These are phyloP conservation scores for Drosophila cyrtoloma DNA, from an alignment of 2,888 invertebrate species.

Conservation along the genomic window DNA sequence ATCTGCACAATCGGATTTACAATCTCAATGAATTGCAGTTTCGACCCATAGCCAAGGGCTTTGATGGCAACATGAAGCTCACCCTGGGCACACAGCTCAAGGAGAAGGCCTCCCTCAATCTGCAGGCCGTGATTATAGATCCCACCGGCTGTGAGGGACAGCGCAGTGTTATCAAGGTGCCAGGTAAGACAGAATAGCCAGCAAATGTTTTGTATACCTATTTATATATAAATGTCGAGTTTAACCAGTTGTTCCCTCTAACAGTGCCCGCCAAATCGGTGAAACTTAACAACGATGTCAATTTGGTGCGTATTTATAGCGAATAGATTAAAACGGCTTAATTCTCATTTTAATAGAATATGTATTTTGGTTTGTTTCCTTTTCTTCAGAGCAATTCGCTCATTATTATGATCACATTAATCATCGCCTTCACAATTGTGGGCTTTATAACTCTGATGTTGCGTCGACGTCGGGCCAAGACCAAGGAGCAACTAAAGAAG, in stretches of 20 bases:
- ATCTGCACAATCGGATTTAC: constrained; percentile 66
- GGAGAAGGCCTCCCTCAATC: constrained; percentile 66
- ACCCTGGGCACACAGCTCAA: constrained; percentile 54
- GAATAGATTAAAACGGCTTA: background rate
- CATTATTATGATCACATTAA: constrained; percentile 58
- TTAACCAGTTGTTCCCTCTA: background rate
- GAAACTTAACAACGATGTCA: constrained; percentile 37
- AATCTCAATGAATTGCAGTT: constrained; percentile 65
- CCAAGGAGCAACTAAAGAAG: constrained; percentile 56
- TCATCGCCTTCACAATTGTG: constrained; percentile 48
- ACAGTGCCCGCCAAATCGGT: constrained; percentile 58
- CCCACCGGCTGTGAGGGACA: constrained; percentile 74
- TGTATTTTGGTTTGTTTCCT: background rate
- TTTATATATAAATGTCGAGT: background rate
- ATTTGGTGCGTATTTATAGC: constrained; percentile 47
- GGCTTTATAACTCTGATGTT: constrained; percentile 42
- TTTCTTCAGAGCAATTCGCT: constrained; percentile 56
- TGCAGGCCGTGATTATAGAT: constrained; percentile 78
- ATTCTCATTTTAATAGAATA: background rate
- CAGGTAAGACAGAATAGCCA: constrained; percentile 55
- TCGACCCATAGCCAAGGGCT: constrained; percentile 47
- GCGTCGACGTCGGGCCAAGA: constrained; percentile 49
- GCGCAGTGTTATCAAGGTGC: constrained; percentile 60
- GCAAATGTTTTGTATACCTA: background rate
- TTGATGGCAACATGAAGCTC: constrained; percentile 60